Conservation (phyloP, 1,140 invertebrate species). For the Zaprionus africanus region DNA sequence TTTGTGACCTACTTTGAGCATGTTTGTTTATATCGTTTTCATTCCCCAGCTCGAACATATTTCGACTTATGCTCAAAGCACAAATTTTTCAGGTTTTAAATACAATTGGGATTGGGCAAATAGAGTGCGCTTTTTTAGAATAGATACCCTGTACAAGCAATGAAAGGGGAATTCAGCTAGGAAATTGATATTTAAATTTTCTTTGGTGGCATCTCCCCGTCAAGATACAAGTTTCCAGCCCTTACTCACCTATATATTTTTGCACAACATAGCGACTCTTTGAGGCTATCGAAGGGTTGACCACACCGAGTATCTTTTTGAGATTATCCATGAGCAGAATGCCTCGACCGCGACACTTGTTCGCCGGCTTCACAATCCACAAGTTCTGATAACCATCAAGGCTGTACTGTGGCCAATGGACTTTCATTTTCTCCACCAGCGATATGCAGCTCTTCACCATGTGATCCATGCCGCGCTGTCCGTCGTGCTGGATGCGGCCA, state of each 20-base stretch:
- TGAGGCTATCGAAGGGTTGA: conserved; percentile 86
- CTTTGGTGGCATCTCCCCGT: not conserved
- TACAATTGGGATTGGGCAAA: not conserved
- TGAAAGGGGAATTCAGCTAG: not conserved
- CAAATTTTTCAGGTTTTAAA: conserved; percentile 19
- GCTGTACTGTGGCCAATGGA: conserved; percentile 92
- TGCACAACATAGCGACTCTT: conserved; percentile 95
- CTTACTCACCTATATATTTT: conserved; percentile 94
- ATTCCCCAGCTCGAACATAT: conserved; percentile 22
- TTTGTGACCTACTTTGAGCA: conserved; percentile 64
- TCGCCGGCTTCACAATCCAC: conserved; percentile 98
- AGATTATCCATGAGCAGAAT: conserved; percentile 94
- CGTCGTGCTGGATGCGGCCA: conserved; percentile 81
- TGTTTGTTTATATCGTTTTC: conserved; percentile 64
- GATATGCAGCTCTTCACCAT: conserved; percentile 83
- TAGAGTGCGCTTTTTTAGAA: conserved; percentile 26
- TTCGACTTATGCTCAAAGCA: conserved; percentile 7
- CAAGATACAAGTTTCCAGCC: not conserved
- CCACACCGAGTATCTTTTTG: conserved; percentile 92
- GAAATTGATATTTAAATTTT: not conserved
- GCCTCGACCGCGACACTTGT: conserved; percentile 95
- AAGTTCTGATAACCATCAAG: conserved; percentile 94
- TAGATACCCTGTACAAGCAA: not conserved
- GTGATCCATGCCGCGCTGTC: conserved; percentile 72
- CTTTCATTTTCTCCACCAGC: conserved; percentile 84